These are phyloP conservation scores for Rhinatrema bivittatum DNA, from an alignment of 2,797 vertebrate genomes.

Conservation along the genomic window DNA sequence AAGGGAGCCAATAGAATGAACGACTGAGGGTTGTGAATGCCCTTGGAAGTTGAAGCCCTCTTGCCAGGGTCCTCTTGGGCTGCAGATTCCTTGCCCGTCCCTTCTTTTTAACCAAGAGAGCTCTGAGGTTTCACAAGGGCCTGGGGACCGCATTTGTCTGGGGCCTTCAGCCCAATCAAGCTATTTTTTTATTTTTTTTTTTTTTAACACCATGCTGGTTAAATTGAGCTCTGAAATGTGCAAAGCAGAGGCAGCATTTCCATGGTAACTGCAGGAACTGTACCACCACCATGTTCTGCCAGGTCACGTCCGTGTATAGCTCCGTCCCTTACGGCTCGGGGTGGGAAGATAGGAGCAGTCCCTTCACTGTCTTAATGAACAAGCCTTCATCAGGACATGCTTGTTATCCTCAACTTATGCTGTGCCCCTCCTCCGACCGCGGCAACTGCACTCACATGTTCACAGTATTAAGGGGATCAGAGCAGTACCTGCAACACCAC, in stretches of 20 bases:
- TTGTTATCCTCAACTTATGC: neutral
- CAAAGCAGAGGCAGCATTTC: constrained; percentile 10
- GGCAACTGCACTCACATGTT: neutral
- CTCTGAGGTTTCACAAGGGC: no score
- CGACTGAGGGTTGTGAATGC: no score
- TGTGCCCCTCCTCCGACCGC: neutral
- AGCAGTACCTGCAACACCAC: rapidly evolving
- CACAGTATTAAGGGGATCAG: neutral
- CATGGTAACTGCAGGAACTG: constrained; percentile 19
- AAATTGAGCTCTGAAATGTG: neutral
- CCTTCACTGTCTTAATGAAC: neutral
- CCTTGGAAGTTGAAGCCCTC: no score
- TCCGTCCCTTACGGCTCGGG: neutral
- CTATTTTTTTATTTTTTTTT: neutral
- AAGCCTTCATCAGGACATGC: neutral
- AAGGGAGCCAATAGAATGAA: no score
- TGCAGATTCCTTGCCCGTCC: no score
- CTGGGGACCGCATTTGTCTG: no score
- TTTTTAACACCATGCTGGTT: neutral
- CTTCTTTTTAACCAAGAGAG: no score
- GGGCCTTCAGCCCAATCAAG: neutral
- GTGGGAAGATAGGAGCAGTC: neutral
- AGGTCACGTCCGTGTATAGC: constrained; percentile 12
- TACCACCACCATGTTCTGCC: constrained; percentile 21
- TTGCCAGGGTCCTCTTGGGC: no score